Evolutionary conservation across 1,140 invertebrate species (phyloP).

Genomic region (Heliothis virescens): DNA sequence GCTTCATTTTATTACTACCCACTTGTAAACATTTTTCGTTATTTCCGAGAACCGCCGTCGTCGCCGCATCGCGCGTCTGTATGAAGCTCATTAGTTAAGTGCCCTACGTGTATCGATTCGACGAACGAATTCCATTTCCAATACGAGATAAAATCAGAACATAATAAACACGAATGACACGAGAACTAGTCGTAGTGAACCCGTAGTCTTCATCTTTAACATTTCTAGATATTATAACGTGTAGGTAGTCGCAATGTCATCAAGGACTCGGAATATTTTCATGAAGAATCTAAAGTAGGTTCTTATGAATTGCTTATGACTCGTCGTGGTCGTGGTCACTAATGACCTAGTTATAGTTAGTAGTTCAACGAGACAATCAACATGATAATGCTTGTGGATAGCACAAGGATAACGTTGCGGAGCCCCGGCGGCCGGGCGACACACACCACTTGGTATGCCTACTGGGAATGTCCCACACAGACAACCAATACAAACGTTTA

Average conservation of each 20-base stretch:
- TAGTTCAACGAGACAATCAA: too few species aligned
- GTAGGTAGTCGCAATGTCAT: not conserved
- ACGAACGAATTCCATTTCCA: conserved; percentile 38
- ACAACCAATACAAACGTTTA: conserved; percentile 37
- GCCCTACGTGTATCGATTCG: conserved; percentile 39
- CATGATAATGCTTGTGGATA: too few species aligned
- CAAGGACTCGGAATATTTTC: not conserved
- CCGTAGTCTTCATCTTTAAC: not conserved
- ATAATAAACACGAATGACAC: conserved; percentile 15
- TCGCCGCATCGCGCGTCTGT: conserved; percentile 10
- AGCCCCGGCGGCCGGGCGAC: not conserved
- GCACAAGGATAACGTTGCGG: not conserved
- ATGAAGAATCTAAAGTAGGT: too few species aligned
- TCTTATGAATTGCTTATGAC: too few species aligned
- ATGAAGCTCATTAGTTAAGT: conserved; percentile 41
- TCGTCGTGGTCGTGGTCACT: too few species aligned
- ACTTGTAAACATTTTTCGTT: conserved; percentile 63
- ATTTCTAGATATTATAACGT: not conserved
- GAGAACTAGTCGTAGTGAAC: not conserved
- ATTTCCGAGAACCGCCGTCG: conserved; percentile 59
- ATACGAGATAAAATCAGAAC: conserved; percentile 24
- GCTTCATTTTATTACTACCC: conserved; percentile 69
- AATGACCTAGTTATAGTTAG: too few species aligned
- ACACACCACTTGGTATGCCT: not conserved
- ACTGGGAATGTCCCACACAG: conserved; percentile 12